These are phyloP conservation scores for Tolmerus cingulatus DNA, from an alignment of 2,888 invertebrate genomes.

Conservation along the genomic window DNA sequence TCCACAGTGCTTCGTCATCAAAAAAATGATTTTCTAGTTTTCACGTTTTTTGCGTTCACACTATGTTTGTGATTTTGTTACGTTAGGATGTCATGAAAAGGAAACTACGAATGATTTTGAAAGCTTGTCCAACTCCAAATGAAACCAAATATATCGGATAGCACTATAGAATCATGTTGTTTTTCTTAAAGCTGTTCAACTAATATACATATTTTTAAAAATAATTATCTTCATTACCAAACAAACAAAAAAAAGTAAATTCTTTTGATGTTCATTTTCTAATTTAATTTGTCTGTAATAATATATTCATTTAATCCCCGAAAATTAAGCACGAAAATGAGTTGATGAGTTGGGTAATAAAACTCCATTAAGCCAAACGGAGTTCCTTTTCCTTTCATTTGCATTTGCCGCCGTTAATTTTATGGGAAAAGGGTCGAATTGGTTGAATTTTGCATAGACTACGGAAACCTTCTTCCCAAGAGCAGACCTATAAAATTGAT, in stretches of 20 bases:
- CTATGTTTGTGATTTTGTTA: no score
- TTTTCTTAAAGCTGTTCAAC: no score
- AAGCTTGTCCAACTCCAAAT: no score
- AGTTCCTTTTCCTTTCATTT: neutral
- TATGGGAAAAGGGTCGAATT: neutral
- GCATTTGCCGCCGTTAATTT: neutral
- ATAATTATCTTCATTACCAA: no score
- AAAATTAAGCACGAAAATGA: neutral
- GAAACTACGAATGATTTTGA: no score
- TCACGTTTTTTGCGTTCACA: no score
- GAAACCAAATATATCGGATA: no score
- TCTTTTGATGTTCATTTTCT: neutral
- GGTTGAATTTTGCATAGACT: neutral
- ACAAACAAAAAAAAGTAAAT: neutral
- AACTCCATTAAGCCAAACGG: neutral
- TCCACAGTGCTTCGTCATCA: no score
- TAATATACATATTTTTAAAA: no score
- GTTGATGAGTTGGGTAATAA: neutral
- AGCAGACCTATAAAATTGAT: neutral
- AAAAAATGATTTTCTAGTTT: no score
- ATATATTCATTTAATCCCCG: neutral
- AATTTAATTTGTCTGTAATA: neutral
- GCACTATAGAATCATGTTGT: no score
- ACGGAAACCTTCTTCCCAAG: neutral
- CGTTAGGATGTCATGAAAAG: no score